A percentile compares a stretch with the other conserved stretches of the same genome.
Conservation (phyloP, 30 jellyfish, hydroid and myxozoan species). For the Sanderia malayensis region DNA sequence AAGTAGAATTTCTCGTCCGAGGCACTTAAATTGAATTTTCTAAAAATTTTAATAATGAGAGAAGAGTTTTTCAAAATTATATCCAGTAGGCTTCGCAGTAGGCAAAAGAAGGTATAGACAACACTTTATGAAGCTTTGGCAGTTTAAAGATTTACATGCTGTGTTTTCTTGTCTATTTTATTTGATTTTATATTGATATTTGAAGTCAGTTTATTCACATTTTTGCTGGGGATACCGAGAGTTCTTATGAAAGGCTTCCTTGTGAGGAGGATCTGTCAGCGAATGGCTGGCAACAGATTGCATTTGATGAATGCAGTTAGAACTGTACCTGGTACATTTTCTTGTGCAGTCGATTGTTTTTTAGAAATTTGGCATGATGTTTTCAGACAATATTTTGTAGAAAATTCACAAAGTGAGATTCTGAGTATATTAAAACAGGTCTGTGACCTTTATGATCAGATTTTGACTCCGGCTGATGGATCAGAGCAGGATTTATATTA, state of each 20-base stretch:
- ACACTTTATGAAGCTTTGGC: too few species aligned
- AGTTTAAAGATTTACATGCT: too few species aligned
- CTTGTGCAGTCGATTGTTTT: slow-evolving; percentile 39
- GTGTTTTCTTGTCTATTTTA: too few species aligned
- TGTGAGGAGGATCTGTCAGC: slow-evolving; percentile 5
- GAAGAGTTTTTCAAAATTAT: too few species aligned
- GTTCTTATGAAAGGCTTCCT: slow-evolving; percentile 8
- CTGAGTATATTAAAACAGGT: neutral
- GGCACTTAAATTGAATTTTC: too few species aligned
- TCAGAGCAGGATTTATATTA: slow-evolving; percentile 7
- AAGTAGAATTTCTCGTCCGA: too few species aligned
- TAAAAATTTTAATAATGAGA: too few species aligned
- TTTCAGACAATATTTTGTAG: neutral
- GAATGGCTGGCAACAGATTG: slow-evolving; percentile 27
- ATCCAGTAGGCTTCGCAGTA: too few species aligned
- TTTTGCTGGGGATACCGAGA: too few species aligned
- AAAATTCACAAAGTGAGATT: neutral
- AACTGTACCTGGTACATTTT: slow-evolving; percentile 15
- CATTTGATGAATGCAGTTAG: slow-evolving; percentile 41
- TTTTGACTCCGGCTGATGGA: slow-evolving; percentile 5
- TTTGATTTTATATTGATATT: too few species aligned
- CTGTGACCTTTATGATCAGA: slow-evolving; percentile 13
- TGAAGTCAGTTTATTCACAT: too few species aligned
- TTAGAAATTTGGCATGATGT: slow-evolving; percentile 28
- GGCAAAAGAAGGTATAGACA: too few species aligned